phyloP scores from a whole-genome alignment of 2,797 vertebrate species.

The Ciconia nigra region DNA sequence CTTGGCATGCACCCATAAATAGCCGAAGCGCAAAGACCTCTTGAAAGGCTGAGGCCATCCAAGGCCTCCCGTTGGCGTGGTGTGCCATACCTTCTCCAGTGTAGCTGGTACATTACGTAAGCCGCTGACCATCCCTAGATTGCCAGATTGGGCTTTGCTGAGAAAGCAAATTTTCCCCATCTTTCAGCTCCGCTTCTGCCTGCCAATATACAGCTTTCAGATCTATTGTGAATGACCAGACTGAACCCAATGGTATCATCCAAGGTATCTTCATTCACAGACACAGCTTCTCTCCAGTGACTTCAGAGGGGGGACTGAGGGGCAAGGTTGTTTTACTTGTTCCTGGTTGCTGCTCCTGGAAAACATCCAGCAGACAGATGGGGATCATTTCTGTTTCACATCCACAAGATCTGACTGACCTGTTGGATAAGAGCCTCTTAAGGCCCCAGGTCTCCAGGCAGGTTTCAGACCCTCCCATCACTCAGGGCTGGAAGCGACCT shows the following conservation, averaged over 20 bases:
- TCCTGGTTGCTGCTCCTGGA: background rate
- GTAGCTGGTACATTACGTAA: background rate
- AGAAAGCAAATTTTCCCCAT: background rate
- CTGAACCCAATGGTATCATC: background rate
- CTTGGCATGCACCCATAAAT: background rate
- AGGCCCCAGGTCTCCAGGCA: background rate
- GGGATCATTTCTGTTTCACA: background rate
- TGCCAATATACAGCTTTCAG: background rate
- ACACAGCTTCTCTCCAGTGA: background rate
- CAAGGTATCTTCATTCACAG: background rate
- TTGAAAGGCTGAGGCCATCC: background rate
- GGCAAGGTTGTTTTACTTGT: background rate
- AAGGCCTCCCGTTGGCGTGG: background rate
- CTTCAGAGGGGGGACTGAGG: background rate
- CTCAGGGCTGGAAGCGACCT: background rate
- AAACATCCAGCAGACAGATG: background rate
- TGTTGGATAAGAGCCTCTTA: background rate
- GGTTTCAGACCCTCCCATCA: background rate
- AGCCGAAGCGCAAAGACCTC: background rate
- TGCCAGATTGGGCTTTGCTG: rapidly evolving
- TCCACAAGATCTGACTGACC: background rate
- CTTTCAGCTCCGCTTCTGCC: background rate
- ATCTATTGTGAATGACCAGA: background rate
- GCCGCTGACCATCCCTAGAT: background rate
- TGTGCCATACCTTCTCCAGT: background rate